phyloP scores from a whole-genome alignment of 2,113 vertebrate species.

The Trachemys scripta region DNA sequence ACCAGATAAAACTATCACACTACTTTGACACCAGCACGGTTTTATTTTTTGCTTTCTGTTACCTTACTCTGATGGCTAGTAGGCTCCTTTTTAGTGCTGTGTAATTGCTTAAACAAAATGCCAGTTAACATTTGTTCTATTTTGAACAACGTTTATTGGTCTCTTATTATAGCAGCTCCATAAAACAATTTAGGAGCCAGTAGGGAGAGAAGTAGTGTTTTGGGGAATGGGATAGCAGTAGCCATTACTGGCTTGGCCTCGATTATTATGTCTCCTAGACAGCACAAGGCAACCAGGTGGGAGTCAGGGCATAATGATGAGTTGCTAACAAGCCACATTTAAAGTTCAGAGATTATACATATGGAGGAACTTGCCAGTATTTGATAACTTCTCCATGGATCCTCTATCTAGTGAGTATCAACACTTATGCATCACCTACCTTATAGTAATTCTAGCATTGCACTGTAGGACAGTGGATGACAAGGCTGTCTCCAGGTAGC shows the following conservation, averaged over 20 bases:
- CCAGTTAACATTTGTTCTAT: constrained; percentile 6
- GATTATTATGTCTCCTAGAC: not conserved
- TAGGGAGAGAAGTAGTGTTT: not conserved
- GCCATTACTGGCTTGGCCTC: not conserved
- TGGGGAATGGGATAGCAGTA: not conserved
- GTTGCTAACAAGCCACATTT: not conserved
- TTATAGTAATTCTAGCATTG: too few relatives aligned
- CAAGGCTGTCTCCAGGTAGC: too few relatives aligned
- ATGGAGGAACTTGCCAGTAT: not conserved
- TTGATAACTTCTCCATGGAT: too few relatives aligned
- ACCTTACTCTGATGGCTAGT: not conserved
- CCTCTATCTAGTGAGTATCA: too few relatives aligned
- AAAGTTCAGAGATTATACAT: not conserved
- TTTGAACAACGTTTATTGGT: constrained; percentile 22
- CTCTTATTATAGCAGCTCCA: not conserved
- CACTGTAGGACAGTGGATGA: too few relatives aligned
- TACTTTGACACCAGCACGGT: not conserved
- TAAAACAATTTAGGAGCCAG: not conserved
- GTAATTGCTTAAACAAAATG: constrained; percentile 14
- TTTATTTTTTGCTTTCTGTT: not conserved
- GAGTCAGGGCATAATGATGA: rapidly evolving
- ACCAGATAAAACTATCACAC: not conserved
- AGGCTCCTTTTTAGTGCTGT: not conserved
- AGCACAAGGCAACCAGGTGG: not conserved
- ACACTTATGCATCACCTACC: too few relatives aligned